These are phyloP conservation scores for Hippocampus mohnikei DNA, from an alignment of 2,113 vertebrate genomes.

Conservation along the genomic window DNA sequence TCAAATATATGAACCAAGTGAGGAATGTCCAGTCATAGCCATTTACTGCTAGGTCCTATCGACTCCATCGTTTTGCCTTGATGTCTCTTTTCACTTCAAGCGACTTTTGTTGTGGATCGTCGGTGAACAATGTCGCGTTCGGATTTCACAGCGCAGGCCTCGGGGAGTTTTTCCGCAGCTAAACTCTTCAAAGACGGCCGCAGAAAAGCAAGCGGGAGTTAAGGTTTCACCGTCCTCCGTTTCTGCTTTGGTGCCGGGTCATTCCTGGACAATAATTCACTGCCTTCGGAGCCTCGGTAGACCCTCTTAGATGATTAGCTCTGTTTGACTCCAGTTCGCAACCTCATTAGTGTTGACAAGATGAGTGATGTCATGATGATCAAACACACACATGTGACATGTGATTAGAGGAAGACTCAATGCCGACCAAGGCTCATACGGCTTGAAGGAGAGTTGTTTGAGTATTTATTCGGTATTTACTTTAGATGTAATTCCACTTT, in stretches of 20 bases:
- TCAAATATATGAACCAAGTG: not conserved
- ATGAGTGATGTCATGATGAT: not conserved
- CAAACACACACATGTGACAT: too few relatives aligned
- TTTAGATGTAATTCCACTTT: too few relatives aligned
- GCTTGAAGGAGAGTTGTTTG: too few relatives aligned
- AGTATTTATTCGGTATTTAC: too few relatives aligned
- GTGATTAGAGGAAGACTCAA: too few relatives aligned
- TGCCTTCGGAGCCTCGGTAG: not conserved
- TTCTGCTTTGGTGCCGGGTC: not conserved
- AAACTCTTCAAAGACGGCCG: constrained; percentile 30
- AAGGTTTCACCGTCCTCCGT: constrained; percentile 19
- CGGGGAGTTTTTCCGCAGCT: constrained; percentile 14
- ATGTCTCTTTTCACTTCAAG: constrained; percentile 9
- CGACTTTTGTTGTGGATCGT: constrained; percentile 23
- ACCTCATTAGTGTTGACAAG: not conserved
- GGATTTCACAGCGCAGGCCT: constrained; percentile 37
- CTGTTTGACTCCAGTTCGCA: too few relatives aligned
- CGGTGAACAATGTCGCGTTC: constrained; percentile 22
- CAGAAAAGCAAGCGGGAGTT: constrained; percentile 33
- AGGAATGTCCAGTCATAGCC: constrained; percentile 1
- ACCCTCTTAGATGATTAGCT: constrained; percentile 7
- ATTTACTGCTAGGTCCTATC: not conserved
- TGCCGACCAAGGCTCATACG: too few relatives aligned
- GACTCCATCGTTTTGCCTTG: not conserved
- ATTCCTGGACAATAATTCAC: not conserved